Base-by-base conservation (phyloP, 2,113 vertebrate genomes). In the Percina caprodes region DNA sequence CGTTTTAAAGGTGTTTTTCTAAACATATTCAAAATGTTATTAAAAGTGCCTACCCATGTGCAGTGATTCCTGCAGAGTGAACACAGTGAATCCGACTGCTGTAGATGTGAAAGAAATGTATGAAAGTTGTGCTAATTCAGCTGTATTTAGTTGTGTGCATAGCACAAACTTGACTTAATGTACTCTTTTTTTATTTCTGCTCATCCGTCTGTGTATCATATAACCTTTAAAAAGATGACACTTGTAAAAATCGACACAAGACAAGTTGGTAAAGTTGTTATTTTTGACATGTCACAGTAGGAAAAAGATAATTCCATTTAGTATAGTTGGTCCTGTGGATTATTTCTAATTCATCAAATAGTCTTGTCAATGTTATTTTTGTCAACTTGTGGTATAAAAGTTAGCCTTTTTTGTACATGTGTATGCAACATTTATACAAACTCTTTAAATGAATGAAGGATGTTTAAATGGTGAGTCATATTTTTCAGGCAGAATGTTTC, bases 401-500 rank as follows among this genome's bases (percentile, higher is more conserved):
- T 26, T 1, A 21, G 26, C 13, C 18, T 39, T 46, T 45, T 45
- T 45, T 71, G 67, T 54, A 49, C 21, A 10, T 59, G 49, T 19
- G 24, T 60, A 26, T 74, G 33, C 11, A 52, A 42, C 15, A 16
- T 35, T 18, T 13, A 23, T 2, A 51, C 60, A 42, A 83, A 59
- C 51, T 59, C 1, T 23, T 23, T n/a, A n/a, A n/a, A n/a, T 54
- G 12, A 71, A 21, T 51, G 9, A 2, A 46, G 16, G 6, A 10
- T 35, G 6, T 26, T 46, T 45, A 24, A 76, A 58, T 11, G 19
- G 0, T 60, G 33, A 45, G 1, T 74, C n/a, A 23, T 75, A 42
- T 69, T 24, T 85, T 89, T 56, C 62, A 94, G 94, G 48, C 76
- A 39, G 63, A 0, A 5, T 93, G 88, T 77, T 86, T 72, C 23